These are phyloP conservation scores for Leptoclinus maculatus DNA, from an alignment of 2,797 vertebrate species.

Conservation along the genomic window DNA sequence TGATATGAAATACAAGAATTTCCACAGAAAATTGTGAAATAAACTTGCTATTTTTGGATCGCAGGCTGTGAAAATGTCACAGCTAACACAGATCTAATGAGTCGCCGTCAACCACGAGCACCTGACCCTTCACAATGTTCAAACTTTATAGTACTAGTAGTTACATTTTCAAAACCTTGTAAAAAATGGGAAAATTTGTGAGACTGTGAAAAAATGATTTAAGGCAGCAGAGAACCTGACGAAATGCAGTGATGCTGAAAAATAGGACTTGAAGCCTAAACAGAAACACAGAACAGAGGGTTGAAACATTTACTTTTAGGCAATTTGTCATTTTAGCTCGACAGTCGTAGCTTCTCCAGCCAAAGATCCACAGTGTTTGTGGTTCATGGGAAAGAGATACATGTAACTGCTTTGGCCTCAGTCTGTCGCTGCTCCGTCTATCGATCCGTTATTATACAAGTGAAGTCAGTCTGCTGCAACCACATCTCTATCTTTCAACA, in stretches of 20 bases:
- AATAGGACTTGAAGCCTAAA: conserved; percentile 21
- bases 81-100: neutral
- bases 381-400: neutral
- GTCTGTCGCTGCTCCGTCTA: conserved; percentile 1
- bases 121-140: conserved; percentile 8
- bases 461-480: conserved; percentile 19
- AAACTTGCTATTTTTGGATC: neutral
- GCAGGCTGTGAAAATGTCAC: neutral
- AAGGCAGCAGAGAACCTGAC: conserved; percentile 5
- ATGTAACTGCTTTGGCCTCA: neutral
- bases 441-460: conserved; percentile 11
- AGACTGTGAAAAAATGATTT: conserved; percentile 16
- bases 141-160: neutral
- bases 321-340: conserved; percentile 17
- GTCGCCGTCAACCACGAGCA: neutral
- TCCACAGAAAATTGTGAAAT: neutral
- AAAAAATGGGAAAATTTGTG: conserved; percentile 6
- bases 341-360: neutral
- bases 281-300: neutral
- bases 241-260: conserved; percentile 19
- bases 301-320: conserved; percentile 4
- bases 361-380: conserved; percentile 5
- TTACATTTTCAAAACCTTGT: conserved; percentile 7
- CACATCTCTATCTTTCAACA: neutral
- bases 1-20: neutral